Percentiles rank a stretch among this genome's conserved stretches.
These are phyloP conservation scores for Drosophila atroscutellata DNA, from an alignment of 2,888 invertebrate species.

Conservation along the genomic window DNA sequence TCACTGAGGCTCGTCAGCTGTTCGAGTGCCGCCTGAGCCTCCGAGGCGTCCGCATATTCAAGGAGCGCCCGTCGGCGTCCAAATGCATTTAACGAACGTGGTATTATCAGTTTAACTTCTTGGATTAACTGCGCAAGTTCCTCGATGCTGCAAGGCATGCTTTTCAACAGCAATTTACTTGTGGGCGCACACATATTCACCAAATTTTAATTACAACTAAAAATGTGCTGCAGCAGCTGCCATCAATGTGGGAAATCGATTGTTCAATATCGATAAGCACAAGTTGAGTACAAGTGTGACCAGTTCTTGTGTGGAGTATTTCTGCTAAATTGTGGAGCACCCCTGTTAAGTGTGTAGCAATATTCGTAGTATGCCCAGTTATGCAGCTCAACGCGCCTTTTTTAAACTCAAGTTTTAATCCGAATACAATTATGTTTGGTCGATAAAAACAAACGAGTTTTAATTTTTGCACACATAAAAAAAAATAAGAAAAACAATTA, in stretches of 20 bases:
- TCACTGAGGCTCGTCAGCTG: slow-evolving; percentile 50
- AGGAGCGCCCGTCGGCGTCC: slow-evolving; percentile 74
- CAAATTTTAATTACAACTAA: slow-evolving; percentile 9
- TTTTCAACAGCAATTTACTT: slow-evolving; percentile 74
- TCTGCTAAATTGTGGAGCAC: background rate
- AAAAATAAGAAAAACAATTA: background rate
- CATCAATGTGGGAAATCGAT: slow-evolving; percentile 6
- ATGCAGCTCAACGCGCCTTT: slow-evolving; percentile 2
- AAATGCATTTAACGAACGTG: slow-evolving; percentile 64
- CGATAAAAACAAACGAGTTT: slow-evolving; percentile 47
- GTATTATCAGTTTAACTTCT: slow-evolving; percentile 54
- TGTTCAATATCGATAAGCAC: background rate
- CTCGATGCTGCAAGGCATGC: slow-evolving; percentile 73
- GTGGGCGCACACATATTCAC: slow-evolving; percentile 30
- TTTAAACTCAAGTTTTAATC: slow-evolving; percentile 6
- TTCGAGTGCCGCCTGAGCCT: slow-evolving; percentile 62
- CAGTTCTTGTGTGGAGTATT: slow-evolving; percentile 1
- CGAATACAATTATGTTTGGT: slow-evolving; percentile 49
- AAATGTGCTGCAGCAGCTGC: slow-evolving; percentile 9
- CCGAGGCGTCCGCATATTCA: slow-evolving; percentile 52
- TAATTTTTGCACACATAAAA: slow-evolving; percentile 19
- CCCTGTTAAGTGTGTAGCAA: background rate
- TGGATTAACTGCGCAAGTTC: slow-evolving; percentile 62
- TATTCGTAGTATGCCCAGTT: slow-evolving; percentile 8
- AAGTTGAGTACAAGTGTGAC: slow-evolving; percentile 1